A percentile compares a stretch with the other conserved stretches of the same genome.
Conservation (phyloP, 2,113 vertebrate genomes). For the Anseranas semipalmata region DNA sequence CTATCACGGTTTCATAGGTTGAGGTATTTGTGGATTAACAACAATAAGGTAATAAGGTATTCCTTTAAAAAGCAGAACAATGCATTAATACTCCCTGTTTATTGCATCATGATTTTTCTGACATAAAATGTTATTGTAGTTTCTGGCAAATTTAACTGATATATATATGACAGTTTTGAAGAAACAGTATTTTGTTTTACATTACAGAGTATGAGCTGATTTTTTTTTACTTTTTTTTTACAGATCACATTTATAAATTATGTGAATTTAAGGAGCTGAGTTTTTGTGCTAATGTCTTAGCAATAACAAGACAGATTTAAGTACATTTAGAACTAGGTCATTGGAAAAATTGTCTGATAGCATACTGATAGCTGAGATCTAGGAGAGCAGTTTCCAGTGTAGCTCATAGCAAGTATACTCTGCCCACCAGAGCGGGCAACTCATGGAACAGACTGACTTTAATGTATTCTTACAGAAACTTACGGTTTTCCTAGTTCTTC, state of each 20-base stretch:
- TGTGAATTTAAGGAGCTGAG: neutral
- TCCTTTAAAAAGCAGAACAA: neutral
- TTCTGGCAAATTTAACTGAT: neutral
- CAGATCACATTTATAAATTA: neutral
- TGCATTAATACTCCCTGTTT: neutral
- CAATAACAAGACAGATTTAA: neutral
- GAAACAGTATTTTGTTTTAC: neutral
- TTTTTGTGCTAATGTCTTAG: neutral
- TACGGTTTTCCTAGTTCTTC: neutral
- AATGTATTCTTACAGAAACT: neutral
- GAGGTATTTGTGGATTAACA: constrained; percentile 82
- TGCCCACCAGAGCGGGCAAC: neutral
- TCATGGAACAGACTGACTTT: neutral
- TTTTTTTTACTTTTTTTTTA: neutral
- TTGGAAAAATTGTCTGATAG: neutral
- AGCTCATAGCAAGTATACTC: neutral
- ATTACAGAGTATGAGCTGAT: neutral
- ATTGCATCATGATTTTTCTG: neutral
- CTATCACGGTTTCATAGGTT: constrained; percentile 78
- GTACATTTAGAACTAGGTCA: neutral
- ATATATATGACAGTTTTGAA: neutral
- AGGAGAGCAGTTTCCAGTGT: neutral
- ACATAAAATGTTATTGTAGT: neutral
- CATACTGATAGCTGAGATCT: neutral
- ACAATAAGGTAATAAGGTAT: constrained; percentile 79